Evolutionary conservation across 2,888 invertebrate genomes (phyloP), one percentile per base, ranked within the genome.

Genomic region (Cinara cedri): DNA sequence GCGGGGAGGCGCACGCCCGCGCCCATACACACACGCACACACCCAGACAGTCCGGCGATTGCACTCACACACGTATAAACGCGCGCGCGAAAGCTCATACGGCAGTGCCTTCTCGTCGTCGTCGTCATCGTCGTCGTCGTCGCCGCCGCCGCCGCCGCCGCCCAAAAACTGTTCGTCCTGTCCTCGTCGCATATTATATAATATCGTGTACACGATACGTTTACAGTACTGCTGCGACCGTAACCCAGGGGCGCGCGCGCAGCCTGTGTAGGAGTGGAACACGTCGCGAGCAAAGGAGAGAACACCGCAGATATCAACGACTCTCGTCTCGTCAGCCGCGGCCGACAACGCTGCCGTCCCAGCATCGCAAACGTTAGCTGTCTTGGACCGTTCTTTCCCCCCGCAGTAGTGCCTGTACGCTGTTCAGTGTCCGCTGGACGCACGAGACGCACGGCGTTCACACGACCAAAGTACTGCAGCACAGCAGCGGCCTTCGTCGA

Each of bases 31-130:
- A 16, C 57, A 46, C 72, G n/a, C 19, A 46, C 71, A 11, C 24
- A 51, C 13, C n/a, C 68, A 1, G 46, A 49, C 49, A 10, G 51
- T 24, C 14, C 8, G 34, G 34, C 34, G 34, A 6, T 3, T 11
- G 49, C 44, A 65, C 65, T 49, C 66, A 19, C 26, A 24, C 65
- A 13, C 21, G 44, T n/a, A n/a, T 3, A 19, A 19, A 14, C 55
- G 55, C 21, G 72, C 60, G 26, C 72, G 49, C 49, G n/a, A 72
- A 62, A 72, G 51, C 62, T 72, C 72, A 21, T 46, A 24, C 49
- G 51, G 62, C 72, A 72, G 72, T 72, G 72, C 49, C 62, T 72
- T 72, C 49, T 62, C 68, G 46, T 19, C 68, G 51, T 54, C 68
- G 34, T 6, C 62, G n/a, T n/a, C 55, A 21, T 21, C 55, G 55